Percentiles rank a stretch among this genome's conserved stretches.
Conservation (phyloP, 2,113 vertebrate species). For the Dunckerocampus dactyliophorus region DNA sequence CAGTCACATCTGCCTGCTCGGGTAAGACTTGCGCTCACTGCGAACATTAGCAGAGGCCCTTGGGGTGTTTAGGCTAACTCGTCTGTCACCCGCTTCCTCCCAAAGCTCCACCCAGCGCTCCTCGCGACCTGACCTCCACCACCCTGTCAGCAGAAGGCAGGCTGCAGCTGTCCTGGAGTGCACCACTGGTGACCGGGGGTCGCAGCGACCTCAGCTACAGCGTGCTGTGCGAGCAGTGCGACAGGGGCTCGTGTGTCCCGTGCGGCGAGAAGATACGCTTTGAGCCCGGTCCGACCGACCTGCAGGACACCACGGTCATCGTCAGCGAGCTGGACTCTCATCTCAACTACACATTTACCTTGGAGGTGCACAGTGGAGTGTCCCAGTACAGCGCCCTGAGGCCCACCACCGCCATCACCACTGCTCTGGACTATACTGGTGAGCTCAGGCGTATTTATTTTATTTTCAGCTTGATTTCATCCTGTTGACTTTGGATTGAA, state of each 20-base stretch:
- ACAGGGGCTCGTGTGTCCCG: slow-evolving; percentile 71
- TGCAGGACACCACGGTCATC: slow-evolving; percentile 66
- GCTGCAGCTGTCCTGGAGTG: slow-evolving; percentile 83
- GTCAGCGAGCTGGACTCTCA: slow-evolving; percentile 85
- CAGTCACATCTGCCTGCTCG: slow-evolving; percentile 74
- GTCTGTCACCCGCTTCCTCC: slow-evolving; percentile 26
- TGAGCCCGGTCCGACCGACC: slow-evolving; percentile 50
- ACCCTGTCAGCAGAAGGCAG: slow-evolving; percentile 72
- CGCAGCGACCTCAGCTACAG: slow-evolving; percentile 81
- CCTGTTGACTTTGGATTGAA: background rate
- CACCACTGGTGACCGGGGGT: slow-evolving; percentile 78
- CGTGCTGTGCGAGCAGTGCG: slow-evolving; percentile 81
- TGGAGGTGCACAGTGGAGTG: slow-evolving; percentile 85
- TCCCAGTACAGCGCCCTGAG: slow-evolving; percentile 69
- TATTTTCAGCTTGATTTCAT: background rate
- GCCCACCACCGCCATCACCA: slow-evolving; percentile 69
- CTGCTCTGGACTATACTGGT: slow-evolving; percentile 88
- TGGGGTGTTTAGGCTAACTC: slow-evolving; percentile 17
- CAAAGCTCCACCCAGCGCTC: slow-evolving; percentile 83
- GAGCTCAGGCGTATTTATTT: slow-evolving; percentile 6
- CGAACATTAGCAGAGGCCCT: background rate
- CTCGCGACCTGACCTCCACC: slow-evolving; percentile 69
- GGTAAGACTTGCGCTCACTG: slow-evolving; percentile 67
- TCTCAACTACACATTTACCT: slow-evolving; percentile 88
- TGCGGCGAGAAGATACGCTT: slow-evolving; percentile 80